Base-by-base conservation (phyloP, 1,140 invertebrate species). In the Liolophura sinensis region DNA sequence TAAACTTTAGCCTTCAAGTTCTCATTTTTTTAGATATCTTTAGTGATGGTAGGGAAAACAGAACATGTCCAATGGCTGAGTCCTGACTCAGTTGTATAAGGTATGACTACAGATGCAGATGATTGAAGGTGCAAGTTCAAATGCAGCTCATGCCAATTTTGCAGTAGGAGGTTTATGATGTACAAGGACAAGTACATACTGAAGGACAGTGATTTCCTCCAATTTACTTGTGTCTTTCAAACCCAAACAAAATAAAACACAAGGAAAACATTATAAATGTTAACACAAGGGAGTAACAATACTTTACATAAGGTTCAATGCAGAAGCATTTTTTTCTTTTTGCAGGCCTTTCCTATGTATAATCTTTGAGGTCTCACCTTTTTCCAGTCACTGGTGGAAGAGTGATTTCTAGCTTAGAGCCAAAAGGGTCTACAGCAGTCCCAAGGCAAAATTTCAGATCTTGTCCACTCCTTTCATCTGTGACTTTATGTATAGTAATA, bases 321-420 rank as follows among this genome's bases (percentile, higher is more conserved):
- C n/a, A n/a, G n/a, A n/a, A n/a, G n/a, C n/a, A n/a, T 40, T 40
- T 40, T 9, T 9, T 40, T 40, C 31, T 40, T 3, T 40, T 40
- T 40, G 31, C 31, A 3, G n/a, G 3, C 31, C 31, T 40, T 40
- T 40, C 31, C 31, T 40, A 40, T 9, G 3, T 40, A 40, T 5
- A 5, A 40, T 40, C 31, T 5, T 9, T 40, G 9, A 40, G 3
- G 31, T 40, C 25, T 51, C 55, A 78, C 76, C 64, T 73, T 52
- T 64, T 70, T 25, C 52, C 56, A 22, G 24, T 22, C 1, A 55
- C 50, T 6, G 12, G 60, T 15, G 91, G 90, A 62, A 95, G 78
- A 59, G 88, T 84, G 58, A 96, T 88, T 49, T 88, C 89, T 60
- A 96, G 82, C 83, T 91, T 92, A 15, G 91, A 90, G 18, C 93